Percentiles rank a stretch among this genome's conserved stretches.
phyloP scores from a whole-genome alignment of 2,113 vertebrate species.

The Chrysochloris asiatica region DNA sequence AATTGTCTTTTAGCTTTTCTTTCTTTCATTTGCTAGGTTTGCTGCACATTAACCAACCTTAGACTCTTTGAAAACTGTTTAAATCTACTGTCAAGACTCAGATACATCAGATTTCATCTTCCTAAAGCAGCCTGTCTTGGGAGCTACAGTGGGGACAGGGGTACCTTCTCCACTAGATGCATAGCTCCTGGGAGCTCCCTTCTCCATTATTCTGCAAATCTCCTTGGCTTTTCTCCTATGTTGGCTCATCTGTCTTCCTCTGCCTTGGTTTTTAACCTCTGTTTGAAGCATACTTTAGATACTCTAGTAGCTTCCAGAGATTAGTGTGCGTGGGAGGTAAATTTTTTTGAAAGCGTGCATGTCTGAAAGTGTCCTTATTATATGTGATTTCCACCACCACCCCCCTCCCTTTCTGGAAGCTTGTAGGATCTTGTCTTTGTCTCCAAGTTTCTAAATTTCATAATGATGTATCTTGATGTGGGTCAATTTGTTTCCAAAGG shows the following conservation, averaged over 20 bases:
- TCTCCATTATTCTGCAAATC: not conserved
- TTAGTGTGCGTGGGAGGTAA: not conserved
- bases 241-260: not conserved
- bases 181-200: no score
- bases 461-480: not conserved
- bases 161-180: not conserved
- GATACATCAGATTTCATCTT: not conserved
- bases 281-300: constrained; percentile 26
- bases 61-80: not conserved
- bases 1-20: not conserved
- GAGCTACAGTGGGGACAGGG: fast-evolving
- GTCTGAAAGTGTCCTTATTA: constrained; percentile 41
- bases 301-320: constrained; percentile 27
- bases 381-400: not conserved
- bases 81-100: not conserved
- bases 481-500: not conserved
- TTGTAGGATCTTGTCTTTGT: constrained; percentile 48
- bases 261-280: not conserved
- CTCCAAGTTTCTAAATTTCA: constrained; percentile 22
- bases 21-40: not conserved
- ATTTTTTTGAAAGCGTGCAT: not conserved
- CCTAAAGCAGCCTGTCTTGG: not conserved
- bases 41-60: not conserved
- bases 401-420: not conserved
- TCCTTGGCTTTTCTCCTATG: not conserved